Evolutionary conservation across 2,113 vertebrate species (phyloP), one percentile per base, ranked within the genome.

Genomic region (Turnix velox): DNA sequence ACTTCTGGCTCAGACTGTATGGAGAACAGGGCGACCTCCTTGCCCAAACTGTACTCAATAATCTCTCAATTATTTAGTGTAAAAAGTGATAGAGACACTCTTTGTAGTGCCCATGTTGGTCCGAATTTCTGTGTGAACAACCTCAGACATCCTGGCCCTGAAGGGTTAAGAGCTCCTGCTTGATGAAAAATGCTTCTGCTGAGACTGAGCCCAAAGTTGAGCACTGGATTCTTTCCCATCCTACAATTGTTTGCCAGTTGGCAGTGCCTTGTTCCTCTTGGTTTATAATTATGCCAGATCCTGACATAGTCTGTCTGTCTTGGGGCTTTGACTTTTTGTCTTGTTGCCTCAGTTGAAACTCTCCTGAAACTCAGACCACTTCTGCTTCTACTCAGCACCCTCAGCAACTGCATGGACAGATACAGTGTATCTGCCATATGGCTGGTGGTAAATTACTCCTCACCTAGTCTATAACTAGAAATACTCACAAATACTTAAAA

Each of bases 401-500:
- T n/a, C 27, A 65, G 31, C 33, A 40, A 30, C 45, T 2, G 11
- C 39, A 18, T 22, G 42, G 27, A n/a, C 1, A 14, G 48, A 67
- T 13, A 7, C 9, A n/a, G n/a, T n/a, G n/a, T n/a, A n/a, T n/a
- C n/a, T n/a, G n/a, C n/a, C n/a, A n/a, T n/a, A n/a, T n/a, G n/a
- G 4, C 12, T 76, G 24, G 18, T 22, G 28, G 18, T 12, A 66
- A 80, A 19, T 42, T 43, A 8, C 15, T 43, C 43, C 65, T 59
- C 16, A 15, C 22, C 10, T 40, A 20, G 9, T 14, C 7, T 24
- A 0, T 3, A 42, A 71, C 6, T 10, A 46, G n/a, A 46, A n/a
- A 86, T 71, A 54, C 2, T 0, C 25, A 14, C 2, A 24, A 7
- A 20, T 8, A 52, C 7, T 11, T 37, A 3, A 3, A 33, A 1